A percentile compares a stretch with the other conserved stretches of the same genome.
Evolutionary conservation across 2,888 invertebrate genomes (phyloP).

Genomic region (Invenusta paracnida): DNA sequence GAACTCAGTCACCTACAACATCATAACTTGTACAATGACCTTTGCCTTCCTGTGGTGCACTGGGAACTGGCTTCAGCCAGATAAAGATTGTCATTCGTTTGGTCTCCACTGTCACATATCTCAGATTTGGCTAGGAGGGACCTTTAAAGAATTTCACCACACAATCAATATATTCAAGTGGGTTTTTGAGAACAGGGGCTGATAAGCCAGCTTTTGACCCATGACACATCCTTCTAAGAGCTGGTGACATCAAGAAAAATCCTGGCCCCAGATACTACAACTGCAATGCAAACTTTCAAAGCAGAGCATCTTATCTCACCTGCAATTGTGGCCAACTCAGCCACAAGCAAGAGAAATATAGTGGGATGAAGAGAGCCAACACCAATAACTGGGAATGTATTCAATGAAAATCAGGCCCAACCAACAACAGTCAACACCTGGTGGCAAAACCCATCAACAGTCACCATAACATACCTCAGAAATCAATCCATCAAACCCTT

Average conservation of each 20-base stretch:
- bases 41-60: background rate
- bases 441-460: background rate
- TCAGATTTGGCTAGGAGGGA: background rate
- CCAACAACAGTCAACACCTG: background rate
- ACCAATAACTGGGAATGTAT: background rate
- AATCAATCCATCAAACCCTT: background rate
- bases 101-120: background rate
- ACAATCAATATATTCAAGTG: no score
- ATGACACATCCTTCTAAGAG: no score
- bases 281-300: background rate
- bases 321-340: background rate
- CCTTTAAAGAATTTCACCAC: no score
- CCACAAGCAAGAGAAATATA: background rate
- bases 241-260: no score
- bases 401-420: background rate
- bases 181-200: no score
- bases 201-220: background rate
- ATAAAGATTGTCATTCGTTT: background rate
- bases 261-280: background rate
- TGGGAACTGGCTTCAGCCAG: background rate
- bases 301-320: background rate
- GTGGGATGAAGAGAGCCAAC: background rate
- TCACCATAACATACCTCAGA: background rate
- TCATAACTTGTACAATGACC: no score
- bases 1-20: no score